Evolutionary conservation across 2,888 invertebrate genomes (phyloP), one percentile per base, ranked within the genome.

Genomic region (Mythimna loreyi): DNA sequence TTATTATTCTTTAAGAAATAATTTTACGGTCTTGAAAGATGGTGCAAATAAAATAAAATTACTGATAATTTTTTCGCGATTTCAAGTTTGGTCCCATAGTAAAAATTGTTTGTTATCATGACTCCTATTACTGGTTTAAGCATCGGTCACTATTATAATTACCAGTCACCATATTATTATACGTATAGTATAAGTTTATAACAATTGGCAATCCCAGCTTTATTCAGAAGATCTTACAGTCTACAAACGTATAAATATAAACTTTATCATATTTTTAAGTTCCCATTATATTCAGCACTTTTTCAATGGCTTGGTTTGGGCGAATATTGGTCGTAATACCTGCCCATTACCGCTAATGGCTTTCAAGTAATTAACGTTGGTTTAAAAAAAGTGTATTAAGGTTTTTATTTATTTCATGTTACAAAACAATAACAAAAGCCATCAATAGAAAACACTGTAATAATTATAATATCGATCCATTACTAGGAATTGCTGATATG

Each of bases 401-500:
- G 8, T 7, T 13, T 33, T 33, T 2, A n/a, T 33, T 23, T 13
- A 30, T 53, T 49, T 16, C 11, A 11, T 30, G 30, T 59, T 59
- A 47, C 13, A 11, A 28, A 28, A 23, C 23, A 16, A n/a, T 28
- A 25, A 28, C n/a, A 58, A 4, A 30, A 45, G 47, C 9, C 28
- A 47, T 23, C 7, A 49, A 2, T 19, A 33, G 3, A 59, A 21
- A 30, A 50, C 8, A 50, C 13, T 36, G 2, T 23, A 19, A 36
- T 36, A n/a, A 50, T 60, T 50, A 23, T 23, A 49, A 23, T 23
- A 60, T 23, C 49, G 23, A 33, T 30, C 47, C 30, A 30, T 47
- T 23, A 30, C 16, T 28, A 1, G 43, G 45, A 21, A 19, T 28
- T 45, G n/a, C 2, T 7, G n/a, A 21, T n/a, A 8, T 45, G 45